Conservation (phyloP, 2,113 vertebrate species). For the Larimichthys crocea region DNA sequence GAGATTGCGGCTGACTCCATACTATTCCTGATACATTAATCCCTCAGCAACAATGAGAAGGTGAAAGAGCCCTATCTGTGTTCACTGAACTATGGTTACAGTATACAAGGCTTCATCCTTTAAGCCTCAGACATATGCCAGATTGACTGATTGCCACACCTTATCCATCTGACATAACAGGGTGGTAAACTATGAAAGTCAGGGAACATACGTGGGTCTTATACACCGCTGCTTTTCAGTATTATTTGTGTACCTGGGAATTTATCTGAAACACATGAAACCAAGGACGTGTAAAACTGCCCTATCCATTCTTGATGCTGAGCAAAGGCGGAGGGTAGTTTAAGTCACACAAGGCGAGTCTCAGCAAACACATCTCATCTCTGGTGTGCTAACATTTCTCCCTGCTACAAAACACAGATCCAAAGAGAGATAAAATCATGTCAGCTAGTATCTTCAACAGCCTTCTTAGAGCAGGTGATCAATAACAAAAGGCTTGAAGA, state of each 20-base stretch:
- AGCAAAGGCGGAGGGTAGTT: constrained; percentile 4
- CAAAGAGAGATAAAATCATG: constrained; percentile 8
- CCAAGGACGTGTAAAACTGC: background rate
- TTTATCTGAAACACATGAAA: constrained; percentile 14
- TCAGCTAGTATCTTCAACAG: background rate
- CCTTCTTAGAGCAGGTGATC: constrained; percentile 19
- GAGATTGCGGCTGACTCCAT: background rate
- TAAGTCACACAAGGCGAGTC: constrained; percentile 13
- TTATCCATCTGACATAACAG: constrained; percentile 1
- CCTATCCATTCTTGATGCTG: background rate
- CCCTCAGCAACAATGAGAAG: background rate
- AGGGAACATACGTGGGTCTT: background rate
- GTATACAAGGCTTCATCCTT: background rate
- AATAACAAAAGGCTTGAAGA: background rate
- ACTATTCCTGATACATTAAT: constrained; percentile 6
- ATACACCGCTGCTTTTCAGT: background rate
- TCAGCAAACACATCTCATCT: background rate
- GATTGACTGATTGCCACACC: constrained; percentile 5
- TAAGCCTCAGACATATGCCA: background rate
- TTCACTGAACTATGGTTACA: background rate
- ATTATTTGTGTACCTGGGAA: background rate
- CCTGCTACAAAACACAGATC: constrained; percentile 1
- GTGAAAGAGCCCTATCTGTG: background rate
- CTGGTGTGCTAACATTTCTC: background rate
- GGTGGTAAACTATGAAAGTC: background rate